These are phyloP conservation scores for Sparus aurata DNA, from an alignment of 2,797 vertebrate genomes.

Conservation along the genomic window DNA sequence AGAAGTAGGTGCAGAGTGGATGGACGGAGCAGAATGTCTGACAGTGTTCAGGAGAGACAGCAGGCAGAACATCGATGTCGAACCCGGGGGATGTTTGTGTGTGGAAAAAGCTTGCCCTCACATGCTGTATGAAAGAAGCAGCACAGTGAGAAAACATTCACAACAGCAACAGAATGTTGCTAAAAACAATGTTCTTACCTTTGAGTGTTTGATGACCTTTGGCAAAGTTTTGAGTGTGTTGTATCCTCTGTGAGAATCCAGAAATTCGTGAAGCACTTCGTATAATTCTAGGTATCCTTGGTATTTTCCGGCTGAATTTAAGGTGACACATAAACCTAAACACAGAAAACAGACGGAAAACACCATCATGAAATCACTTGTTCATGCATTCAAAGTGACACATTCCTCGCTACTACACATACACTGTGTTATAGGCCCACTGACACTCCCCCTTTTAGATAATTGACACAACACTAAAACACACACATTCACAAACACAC, in stretches of 20 bases:
- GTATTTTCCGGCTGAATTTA: background rate
- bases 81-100: conserved; percentile 47
- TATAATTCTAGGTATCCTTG: background rate
- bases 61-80: background rate
- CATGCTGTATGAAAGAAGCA: conserved; percentile 38
- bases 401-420: too few species aligned
- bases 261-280: fast-evolving
- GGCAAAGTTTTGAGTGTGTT: fast-evolving
- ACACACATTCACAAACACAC: too few species aligned
- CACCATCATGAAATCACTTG: background rate
- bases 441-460: too few species aligned
- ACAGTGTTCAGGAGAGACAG: conserved; percentile 73
- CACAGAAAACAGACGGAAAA: too few species aligned
- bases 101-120: conserved; percentile 41
- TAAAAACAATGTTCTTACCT: background rate
- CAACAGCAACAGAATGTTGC: background rate
- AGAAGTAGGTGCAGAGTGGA: conserved; percentile 72
- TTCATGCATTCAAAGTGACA: too few species aligned
- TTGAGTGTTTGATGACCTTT: background rate
- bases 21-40: conserved; percentile 69
- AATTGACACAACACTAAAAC: too few species aligned
- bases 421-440: too few species aligned
- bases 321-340: conserved; percentile 8
- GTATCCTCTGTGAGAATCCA: background rate
- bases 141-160: background rate